A percentile compares a stretch with the other conserved stretches of the same genome.
Evolutionary conservation across 2,888 invertebrate species (phyloP).

Genomic region (Tenthredo scrophulariae): DNA sequence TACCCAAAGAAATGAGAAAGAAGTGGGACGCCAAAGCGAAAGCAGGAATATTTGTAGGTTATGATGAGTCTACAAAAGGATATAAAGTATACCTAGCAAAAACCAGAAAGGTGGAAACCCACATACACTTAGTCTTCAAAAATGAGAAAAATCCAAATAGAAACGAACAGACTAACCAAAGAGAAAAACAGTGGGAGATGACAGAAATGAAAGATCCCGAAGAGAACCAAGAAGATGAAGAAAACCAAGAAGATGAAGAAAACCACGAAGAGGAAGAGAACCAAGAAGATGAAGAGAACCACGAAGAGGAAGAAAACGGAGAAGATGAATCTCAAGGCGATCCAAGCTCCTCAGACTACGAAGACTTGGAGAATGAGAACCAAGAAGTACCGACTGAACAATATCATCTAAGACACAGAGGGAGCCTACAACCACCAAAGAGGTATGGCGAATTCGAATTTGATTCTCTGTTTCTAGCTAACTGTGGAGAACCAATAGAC

Average conservation of each 20-base stretch:
- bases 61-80: conserved; percentile 64
- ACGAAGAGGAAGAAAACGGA: neutral
- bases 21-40: conserved; percentile 59
- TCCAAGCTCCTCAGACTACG: neutral
- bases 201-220: too few relatives aligned
- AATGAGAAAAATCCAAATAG: too few relatives aligned
- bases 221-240: too few relatives aligned
- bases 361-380: neutral
- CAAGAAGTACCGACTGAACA: too few relatives aligned
- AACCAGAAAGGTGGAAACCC: neutral
- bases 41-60: conserved; percentile 66
- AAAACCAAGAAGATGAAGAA: too few relatives aligned
- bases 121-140: conserved; percentile 11
- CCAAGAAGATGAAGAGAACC: neutral
- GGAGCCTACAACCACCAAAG: neutral
- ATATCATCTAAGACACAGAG: neutral
- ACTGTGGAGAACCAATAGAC: conserved; percentile 7
- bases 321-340: too few relatives aligned
- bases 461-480: conserved; percentile 28
- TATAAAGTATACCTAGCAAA: conserved; percentile 55
- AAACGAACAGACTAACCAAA: too few relatives aligned
- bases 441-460: neutral
- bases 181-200: too few relatives aligned
- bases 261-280: neutral
- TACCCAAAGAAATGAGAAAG: conserved; percentile 65